Base-by-base conservation (phyloP, 1,140 invertebrate species). In the Aphelenchoides besseyi region DNA sequence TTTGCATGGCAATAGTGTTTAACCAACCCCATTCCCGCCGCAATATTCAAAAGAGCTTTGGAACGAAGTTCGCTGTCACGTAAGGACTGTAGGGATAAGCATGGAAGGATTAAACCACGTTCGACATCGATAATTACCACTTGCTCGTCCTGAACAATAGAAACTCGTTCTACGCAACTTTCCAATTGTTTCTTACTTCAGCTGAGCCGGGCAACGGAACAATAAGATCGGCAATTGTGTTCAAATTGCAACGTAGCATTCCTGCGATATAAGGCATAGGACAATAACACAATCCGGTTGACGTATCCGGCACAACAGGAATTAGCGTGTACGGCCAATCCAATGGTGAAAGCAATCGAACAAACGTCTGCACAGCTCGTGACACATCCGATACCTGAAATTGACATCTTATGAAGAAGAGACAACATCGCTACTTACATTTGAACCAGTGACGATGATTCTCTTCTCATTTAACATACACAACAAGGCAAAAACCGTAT, bases 251-350 rank as follows among this genome's bases (percentile, higher is more conserved):
- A 62, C 74, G 79, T 28, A 76, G 55, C 53, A 76, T 80, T 18
- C 74, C 74, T 48, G 74, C 74, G 70, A 76, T 76, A 55, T 80
- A 76, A 53, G 74, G 74, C 16, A 73, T 78, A 8, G 8, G 55
- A 59, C 55, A 59, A 37, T 59, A 23, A 37, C 8, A 23, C 23
- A 9, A 59, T 8, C 18, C 18, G 23, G 9, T 59, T 8, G 9
- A 37, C 8, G 8, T 16, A 5, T 67, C 73, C 26, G 62, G 77
- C 8, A 80, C 52, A 32, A 80, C 76, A 3, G 74, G 74, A 35
- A 76, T 75, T 1, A 76, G 48, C 12, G 79, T 81, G 37, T 76
- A 69, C 16, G 74, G 74, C 76, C 75, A 76, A 61, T 76, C 74
- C 16, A 76, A 28, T 29, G 74, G 74, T 26, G 77, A 57, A n/a